Evolutionary conservation across 2,888 invertebrate species (phyloP).

Genomic region (Ophion obscuratus): DNA sequence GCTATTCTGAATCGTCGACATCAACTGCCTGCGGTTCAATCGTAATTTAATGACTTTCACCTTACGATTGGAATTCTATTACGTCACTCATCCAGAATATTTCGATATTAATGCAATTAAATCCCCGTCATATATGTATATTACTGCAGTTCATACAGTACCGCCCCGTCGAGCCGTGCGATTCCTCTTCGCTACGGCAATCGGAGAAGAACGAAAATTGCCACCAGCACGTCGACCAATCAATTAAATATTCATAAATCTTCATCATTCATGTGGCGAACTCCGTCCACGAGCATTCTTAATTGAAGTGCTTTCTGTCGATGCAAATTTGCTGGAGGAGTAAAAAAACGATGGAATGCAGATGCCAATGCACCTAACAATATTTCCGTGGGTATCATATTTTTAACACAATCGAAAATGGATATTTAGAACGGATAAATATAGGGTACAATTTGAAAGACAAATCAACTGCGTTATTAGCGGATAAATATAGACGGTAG

Average conservation of each 20-base stretch:
- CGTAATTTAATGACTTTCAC: slow-evolving; percentile 53
- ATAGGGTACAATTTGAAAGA: not conserved
- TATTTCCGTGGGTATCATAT: not conserved
- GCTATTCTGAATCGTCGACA: slow-evolving; percentile 47
- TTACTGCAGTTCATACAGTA: slow-evolving; percentile 19
- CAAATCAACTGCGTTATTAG: not conserved
- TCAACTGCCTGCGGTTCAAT: slow-evolving; percentile 18
- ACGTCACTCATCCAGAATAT: slow-evolving; percentile 58
- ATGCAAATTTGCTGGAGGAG: not conserved
- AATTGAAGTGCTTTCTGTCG: not conserved
- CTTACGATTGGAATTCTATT: slow-evolving; percentile 57
- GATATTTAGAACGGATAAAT: not conserved
- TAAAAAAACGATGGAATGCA: not conserved
- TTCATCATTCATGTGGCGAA: not conserved
- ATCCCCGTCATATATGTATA: slow-evolving; percentile 18
- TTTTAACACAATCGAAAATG: not conserved
- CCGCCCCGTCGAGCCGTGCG: not conserved
- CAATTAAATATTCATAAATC: not conserved
- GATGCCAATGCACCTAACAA: not conserved
- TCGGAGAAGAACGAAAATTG: not conserved
- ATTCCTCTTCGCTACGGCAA: not conserved
- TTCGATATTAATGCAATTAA: slow-evolving; percentile 48
- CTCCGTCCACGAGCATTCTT: not conserved
- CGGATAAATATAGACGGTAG: too few species aligned
- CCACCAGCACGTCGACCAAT: not conserved